Percentiles rank a stretch among this genome's conserved stretches.
Evolutionary conservation across 2,888 invertebrate genomes (phyloP).

Genomic region (Idaea biselata): DNA sequence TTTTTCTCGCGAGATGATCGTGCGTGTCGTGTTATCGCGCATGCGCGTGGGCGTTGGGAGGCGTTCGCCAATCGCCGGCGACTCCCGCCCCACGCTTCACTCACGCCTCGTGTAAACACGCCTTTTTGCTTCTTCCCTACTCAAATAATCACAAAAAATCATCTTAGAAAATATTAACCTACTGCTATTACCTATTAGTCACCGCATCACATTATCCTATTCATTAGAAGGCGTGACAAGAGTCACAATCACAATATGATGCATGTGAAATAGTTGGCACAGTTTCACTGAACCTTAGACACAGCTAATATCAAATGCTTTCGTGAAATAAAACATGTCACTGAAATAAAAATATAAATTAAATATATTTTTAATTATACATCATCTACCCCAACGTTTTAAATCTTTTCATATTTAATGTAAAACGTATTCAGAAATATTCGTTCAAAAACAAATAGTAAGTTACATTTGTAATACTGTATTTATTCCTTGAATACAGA

Average conservation of each 20-base stretch:
- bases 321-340: neutral
- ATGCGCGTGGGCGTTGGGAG: slow-evolving; percentile 79
- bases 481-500: neutral
- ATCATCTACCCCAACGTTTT: neutral
- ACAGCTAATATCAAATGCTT: slow-evolving; percentile 7
- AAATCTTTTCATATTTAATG: neutral
- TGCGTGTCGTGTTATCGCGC: slow-evolving; percentile 51
- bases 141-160: slow-evolving; percentile 27
- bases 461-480: neutral
- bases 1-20: slow-evolving; percentile 59
- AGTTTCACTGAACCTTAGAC: slow-evolving; percentile 14
- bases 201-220: slow-evolving; percentile 19
- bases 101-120: slow-evolving; percentile 49
- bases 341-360: neutral
- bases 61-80: slow-evolving; percentile 75
- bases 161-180: slow-evolving; percentile 31
- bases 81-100: slow-evolving; percentile 66
- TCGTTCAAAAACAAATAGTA: neutral
- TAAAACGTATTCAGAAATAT: neutral
- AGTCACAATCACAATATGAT: slow-evolving; percentile 19
- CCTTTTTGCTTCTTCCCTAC: slow-evolving; percentile 42
- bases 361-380: neutral
- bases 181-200: slow-evolving; percentile 19
- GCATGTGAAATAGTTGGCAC: slow-evolving; percentile 25
- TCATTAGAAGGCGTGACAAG: slow-evolving; percentile 25